Percentiles rank a stretch among this genome's conserved stretches.
Evolutionary conservation across 2,113 vertebrate genomes (phyloP).

Genomic region (Cololabis saira): DNA sequence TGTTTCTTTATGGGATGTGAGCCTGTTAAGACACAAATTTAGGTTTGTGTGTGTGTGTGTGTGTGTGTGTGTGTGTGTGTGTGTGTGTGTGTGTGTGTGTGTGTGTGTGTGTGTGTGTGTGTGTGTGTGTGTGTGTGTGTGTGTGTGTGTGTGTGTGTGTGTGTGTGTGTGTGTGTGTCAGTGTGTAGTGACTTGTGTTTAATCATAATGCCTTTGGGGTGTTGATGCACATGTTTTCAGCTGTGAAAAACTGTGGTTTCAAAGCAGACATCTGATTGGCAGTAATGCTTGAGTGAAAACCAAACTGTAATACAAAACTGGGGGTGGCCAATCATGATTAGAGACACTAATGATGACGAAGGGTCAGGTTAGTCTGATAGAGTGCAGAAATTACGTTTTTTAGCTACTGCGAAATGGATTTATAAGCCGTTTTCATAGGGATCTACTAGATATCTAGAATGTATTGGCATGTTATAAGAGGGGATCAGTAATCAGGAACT

Average conservation of each 20-base stretch:
- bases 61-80: slow-evolving; percentile 6
- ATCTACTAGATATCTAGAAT: slow-evolving; percentile 2
- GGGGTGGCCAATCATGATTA: slow-evolving; percentile 34
- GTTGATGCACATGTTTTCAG: slow-evolving; percentile 36
- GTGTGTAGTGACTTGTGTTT: slow-evolving; percentile 35
- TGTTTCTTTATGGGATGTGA: slow-evolving; percentile 52
- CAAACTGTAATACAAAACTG: slow-evolving; percentile 10
- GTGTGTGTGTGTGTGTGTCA: neutral
- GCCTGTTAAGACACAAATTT: slow-evolving; percentile 47
- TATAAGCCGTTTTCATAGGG: slow-evolving; percentile 30
- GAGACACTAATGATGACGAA: slow-evolving; percentile 40
- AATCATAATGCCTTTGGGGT: slow-evolving; percentile 40
- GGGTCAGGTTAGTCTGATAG: slow-evolving; percentile 23
- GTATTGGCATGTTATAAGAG: slow-evolving; percentile 10
- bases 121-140: slow-evolving; percentile 10
- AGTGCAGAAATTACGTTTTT: slow-evolving; percentile 19
- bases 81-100: slow-evolving; percentile 19
- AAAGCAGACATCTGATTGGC: slow-evolving; percentile 49
- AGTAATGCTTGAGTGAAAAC: slow-evolving; percentile 22
- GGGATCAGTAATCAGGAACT: slow-evolving; percentile 1
- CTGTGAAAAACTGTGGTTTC: slow-evolving; percentile 28
- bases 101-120: slow-evolving; percentile 3
- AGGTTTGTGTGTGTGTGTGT: slow-evolving; percentile 13
- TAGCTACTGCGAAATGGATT: neutral
- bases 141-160: slow-evolving; percentile 1